Conservation (phyloP, 2,888 invertebrate species). For the Athalia cordata region DNA sequence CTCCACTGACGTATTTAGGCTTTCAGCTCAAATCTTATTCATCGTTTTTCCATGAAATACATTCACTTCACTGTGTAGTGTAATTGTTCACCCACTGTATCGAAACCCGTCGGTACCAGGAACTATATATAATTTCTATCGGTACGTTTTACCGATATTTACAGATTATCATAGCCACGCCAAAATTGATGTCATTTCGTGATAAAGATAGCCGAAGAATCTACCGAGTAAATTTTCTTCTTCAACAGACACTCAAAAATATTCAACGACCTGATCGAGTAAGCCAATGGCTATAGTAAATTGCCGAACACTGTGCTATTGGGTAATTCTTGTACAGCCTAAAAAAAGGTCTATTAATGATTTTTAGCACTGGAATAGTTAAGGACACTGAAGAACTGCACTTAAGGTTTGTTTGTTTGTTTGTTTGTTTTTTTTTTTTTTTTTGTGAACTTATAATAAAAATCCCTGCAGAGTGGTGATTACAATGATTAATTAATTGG, state of each 20-base stretch:
- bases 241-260: too few relatives aligned
- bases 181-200: too few relatives aligned
- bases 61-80: conserved; percentile 29
- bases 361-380: not conserved
- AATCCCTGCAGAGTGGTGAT: conserved; percentile 16
- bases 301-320: too few relatives aligned
- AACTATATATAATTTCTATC: not conserved
- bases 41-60: not conserved
- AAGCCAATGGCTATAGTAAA: too few relatives aligned
- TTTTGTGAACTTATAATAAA: not conserved
- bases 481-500: conserved; percentile 28
- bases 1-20: not conserved
- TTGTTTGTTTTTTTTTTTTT: too few relatives aligned
- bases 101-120: conserved; percentile 22
- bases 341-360: too few relatives aligned
- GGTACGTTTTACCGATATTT: conserved; percentile 28
- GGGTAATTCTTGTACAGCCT: too few relatives aligned
- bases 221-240: too few relatives aligned
- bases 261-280: too few relatives aligned
- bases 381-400: not conserved
- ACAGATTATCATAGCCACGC: conserved; percentile 9
- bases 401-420: not conserved
- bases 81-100: not conserved
- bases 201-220: too few relatives aligned
- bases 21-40: not conserved